Percentiles rank a stretch among this genome's conserved stretches.
Conservation (phyloP, 2,113 vertebrate species). For the Nesogale talazaci region DNA sequence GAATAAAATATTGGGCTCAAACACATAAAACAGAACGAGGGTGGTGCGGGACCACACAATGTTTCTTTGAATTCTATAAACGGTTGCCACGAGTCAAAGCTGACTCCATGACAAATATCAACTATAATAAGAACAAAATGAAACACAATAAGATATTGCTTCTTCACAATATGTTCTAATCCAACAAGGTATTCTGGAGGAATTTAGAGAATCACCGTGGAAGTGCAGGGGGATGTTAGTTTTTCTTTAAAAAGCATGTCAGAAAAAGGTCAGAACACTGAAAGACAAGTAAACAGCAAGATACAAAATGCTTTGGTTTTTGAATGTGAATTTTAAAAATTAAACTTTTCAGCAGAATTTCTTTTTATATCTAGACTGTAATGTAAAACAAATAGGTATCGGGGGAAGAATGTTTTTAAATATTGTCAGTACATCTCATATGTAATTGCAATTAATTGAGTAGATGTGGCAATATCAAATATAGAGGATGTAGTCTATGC, state of each 20-base stretch:
- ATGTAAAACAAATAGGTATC: slow-evolving; percentile 44
- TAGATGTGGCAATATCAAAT: not conserved
- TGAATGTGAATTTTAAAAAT: slow-evolving; percentile 35
- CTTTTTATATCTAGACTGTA: slow-evolving; percentile 2
- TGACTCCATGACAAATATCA: too few species aligned
- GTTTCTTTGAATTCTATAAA: not conserved
- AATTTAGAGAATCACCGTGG: not conserved
- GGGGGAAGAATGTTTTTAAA: not conserved
- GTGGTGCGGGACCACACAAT: not conserved
- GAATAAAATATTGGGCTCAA: not conserved
- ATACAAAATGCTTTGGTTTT: not conserved
- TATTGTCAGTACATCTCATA: not conserved
- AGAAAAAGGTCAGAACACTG: not conserved
- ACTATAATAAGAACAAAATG: not conserved
- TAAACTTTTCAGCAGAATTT: too few species aligned
- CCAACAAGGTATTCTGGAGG: not conserved
- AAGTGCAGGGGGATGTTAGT: not conserved
- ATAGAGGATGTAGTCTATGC: too few species aligned
- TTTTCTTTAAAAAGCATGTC: slow-evolving; percentile 17
- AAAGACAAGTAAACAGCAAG: not conserved
- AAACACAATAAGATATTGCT: not conserved
- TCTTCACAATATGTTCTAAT: not conserved
- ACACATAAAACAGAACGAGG: not conserved
- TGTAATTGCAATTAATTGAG: not conserved
- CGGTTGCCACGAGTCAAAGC: too few species aligned